Evolutionary conservation across 2,888 invertebrate species (phyloP).

Genomic region (Ormyrus nitidulus): DNA sequence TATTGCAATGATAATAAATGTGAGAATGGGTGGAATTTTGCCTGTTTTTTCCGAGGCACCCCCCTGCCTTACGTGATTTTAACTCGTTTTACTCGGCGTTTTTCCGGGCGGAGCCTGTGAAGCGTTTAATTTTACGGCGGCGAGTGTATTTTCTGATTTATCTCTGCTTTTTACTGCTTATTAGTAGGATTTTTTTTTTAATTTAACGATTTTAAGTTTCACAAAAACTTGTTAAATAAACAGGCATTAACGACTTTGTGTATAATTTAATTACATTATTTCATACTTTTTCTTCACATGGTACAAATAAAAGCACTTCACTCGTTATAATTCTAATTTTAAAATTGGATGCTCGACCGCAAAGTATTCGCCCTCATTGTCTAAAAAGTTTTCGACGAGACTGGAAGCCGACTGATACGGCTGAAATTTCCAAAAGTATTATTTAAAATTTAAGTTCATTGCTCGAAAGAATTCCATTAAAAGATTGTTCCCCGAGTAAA

Average conservation of each 20-base stretch:
- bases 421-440: conserved; percentile 13
- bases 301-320: too few species aligned
- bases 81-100: background rate
- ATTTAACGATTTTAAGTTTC: too few species aligned
- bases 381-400: too few species aligned
- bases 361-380: too few species aligned
- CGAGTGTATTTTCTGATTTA: background rate
- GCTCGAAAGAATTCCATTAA: conserved; percentile 3
- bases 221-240: too few species aligned
- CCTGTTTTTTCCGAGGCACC: background rate
- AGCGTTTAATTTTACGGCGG: background rate
- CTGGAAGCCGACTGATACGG: background rate
- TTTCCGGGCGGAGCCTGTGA: background rate
- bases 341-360: too few species aligned
- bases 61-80: conserved; percentile 17
- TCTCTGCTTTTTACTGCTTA: too few species aligned
- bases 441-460: conserved; percentile 36
- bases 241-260: too few species aligned
- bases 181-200: too few species aligned
- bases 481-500: conserved; percentile 14
- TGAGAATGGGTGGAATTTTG: conserved; percentile 13
- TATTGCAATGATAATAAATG: conserved; percentile 42
- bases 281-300: too few species aligned
- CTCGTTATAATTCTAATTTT: too few species aligned
- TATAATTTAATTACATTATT: too few species aligned